Percentiles rank a stretch among this genome's conserved stretches.
These are phyloP conservation scores for Andrena praecox DNA, from an alignment of 2,888 invertebrate genomes.

Conservation along the genomic window DNA sequence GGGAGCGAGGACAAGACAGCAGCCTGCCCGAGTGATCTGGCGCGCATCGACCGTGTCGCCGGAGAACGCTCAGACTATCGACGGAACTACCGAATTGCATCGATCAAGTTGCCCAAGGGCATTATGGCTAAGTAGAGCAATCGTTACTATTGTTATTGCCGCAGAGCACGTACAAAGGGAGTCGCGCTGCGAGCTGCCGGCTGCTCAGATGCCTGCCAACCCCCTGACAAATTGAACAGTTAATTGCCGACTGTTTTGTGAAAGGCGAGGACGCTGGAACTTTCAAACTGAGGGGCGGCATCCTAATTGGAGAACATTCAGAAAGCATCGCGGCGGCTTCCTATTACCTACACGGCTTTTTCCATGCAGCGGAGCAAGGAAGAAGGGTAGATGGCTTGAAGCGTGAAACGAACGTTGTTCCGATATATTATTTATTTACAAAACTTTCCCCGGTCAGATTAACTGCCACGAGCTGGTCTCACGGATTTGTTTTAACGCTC, in stretches of 20 bases:
- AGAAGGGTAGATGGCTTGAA: too few relatives aligned
- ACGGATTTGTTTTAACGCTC: too few relatives aligned
- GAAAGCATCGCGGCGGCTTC: not conserved
- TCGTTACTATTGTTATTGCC: conserved; percentile 14
- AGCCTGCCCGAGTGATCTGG: conserved; percentile 18
- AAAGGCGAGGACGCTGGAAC: not conserved
- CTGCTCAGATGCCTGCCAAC: not conserved
- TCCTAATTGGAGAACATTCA: not conserved
- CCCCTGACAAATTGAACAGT: not conserved
- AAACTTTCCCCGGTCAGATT: too few relatives aligned
- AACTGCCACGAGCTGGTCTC: too few relatives aligned
- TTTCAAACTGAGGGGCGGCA: too few relatives aligned
- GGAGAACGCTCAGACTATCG: conserved; percentile 6
- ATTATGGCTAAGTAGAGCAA: conserved; percentile 12
- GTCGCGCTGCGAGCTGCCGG: not conserved
- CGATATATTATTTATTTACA: too few relatives aligned
- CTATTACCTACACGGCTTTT: too few relatives aligned
- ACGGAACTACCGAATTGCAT: conserved; percentile 5
- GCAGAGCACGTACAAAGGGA: not conserved
- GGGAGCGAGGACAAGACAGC: conserved; percentile 5
- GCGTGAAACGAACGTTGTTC: too few relatives aligned
- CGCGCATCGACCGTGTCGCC: conserved; percentile 20
- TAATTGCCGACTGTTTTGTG: not conserved
- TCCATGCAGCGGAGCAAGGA: too few relatives aligned
- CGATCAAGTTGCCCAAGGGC: not conserved